Conservation (phyloP, 2,797 vertebrate species). For the Clarias fuscus region DNA sequence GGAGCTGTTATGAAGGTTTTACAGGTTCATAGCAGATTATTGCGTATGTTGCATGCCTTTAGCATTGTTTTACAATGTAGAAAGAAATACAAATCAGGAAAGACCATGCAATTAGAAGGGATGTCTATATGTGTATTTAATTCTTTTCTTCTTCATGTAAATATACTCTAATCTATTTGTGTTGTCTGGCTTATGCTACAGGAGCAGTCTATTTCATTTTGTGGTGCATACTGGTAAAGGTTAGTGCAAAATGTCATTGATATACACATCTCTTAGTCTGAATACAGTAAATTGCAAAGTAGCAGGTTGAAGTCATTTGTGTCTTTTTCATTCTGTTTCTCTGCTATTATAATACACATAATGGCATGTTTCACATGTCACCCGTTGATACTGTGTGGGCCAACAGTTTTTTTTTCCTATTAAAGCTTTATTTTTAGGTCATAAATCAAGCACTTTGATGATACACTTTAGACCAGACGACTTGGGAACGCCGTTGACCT, state of each 20-base stretch:
- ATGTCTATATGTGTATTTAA: background rate
- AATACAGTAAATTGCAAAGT: background rate
- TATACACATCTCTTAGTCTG: background rate
- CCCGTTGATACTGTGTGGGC: background rate
- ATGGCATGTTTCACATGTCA: background rate
- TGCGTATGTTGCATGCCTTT: too few species aligned
- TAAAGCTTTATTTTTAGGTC: background rate
- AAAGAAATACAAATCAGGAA: too few species aligned
- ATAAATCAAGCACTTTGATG: background rate
- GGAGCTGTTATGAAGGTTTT: too few species aligned
- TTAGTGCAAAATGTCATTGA: background rate
- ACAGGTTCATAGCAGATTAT: too few species aligned
- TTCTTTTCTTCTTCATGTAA: background rate
- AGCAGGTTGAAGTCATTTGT: background rate
- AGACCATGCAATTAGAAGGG: too few species aligned
- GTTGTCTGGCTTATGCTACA: background rate
- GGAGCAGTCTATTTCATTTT: background rate
- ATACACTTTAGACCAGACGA: background rate
- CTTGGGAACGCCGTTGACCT: background rate
- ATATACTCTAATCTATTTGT: background rate
- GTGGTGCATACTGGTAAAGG: background rate
- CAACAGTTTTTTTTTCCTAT: background rate
- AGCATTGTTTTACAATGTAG: too few species aligned
- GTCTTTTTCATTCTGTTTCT: background rate
- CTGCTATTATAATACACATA: background rate